These are phyloP conservation scores for Erinaceus europaeus DNA, from an alignment of 2,113 vertebrate genomes.

Conservation along the genomic window DNA sequence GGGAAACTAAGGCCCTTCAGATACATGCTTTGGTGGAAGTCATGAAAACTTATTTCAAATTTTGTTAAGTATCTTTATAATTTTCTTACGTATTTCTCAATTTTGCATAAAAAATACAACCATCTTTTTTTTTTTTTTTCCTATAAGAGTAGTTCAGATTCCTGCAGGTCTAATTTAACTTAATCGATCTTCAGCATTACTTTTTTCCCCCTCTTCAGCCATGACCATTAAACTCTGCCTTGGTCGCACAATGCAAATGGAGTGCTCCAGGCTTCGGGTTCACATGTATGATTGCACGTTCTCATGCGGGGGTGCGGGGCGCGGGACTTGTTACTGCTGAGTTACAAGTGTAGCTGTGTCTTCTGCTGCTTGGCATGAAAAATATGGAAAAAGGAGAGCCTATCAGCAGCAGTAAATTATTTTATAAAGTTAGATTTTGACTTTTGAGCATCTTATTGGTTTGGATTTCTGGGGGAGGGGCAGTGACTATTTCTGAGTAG, in stretches of 20 bases:
- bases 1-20: not conserved
- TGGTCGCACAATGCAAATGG: slow-evolving; percentile 34
- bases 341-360: not conserved
- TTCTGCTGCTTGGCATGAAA: slow-evolving; percentile 21
- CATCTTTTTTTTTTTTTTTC: slow-evolving; percentile 22
- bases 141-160: not conserved
- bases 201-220: too few relatives aligned
- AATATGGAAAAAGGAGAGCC: not conserved
- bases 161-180: not conserved
- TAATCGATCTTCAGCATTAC: not conserved
- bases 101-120: slow-evolving; percentile 8
- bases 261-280: not conserved
- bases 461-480: not conserved
- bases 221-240: too few relatives aligned
- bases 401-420: not conserved
- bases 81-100: not conserved
- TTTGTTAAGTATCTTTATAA: not conserved
- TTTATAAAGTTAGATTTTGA: slow-evolving; percentile 11
- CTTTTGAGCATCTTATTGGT: slow-evolving; percentile 37
- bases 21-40: not conserved
- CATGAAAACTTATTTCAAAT: not conserved
- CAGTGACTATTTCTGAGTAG: not conserved
- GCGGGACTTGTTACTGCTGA: slow-evolving; percentile 32
- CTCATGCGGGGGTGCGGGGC: not conserved
- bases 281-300: slow-evolving; percentile 26